Conservation (phyloP, 2,113 vertebrate genomes). For the Salvelinus sp. region DNA sequence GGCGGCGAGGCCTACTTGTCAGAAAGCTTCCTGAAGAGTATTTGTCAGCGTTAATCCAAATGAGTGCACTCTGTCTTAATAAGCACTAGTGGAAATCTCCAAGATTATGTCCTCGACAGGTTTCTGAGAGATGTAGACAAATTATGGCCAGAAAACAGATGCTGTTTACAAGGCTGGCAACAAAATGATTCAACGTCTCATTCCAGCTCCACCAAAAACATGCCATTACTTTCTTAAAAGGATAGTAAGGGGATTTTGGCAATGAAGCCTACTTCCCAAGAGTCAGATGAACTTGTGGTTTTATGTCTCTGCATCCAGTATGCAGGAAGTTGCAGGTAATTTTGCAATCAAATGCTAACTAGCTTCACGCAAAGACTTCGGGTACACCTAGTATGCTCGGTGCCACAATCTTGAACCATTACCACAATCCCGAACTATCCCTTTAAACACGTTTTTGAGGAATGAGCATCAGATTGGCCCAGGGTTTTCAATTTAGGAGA, state of each 20-base stretch:
- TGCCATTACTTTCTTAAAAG: no score
- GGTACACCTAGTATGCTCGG: no score
- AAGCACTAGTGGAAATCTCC: slow-evolving; percentile 19
- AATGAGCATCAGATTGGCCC: no score
- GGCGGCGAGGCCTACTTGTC: no score
- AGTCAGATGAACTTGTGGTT: neutral
- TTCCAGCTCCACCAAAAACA: neutral
- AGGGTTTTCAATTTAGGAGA: neutral
- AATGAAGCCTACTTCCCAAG: no score
- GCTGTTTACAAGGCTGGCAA: neutral
- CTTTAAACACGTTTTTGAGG: no score
- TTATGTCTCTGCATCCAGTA: neutral
- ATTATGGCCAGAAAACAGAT: neutral
- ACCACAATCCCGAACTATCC: no score
- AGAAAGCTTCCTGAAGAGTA: neutral
- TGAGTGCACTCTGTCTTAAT: slow-evolving; percentile 19
- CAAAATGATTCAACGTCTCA: neutral
- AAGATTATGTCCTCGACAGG: slow-evolving; percentile 1
- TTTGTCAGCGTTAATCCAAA: neutral
- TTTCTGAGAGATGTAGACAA: neutral
- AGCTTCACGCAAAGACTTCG: no score
- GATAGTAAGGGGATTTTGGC: no score
- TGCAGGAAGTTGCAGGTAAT: no score
- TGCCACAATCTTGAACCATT: no score
- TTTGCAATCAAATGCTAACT: no score